These are phyloP conservation scores for Sicus ferrugineus DNA, from an alignment of 2,888 invertebrate genomes.

Conservation along the genomic window DNA sequence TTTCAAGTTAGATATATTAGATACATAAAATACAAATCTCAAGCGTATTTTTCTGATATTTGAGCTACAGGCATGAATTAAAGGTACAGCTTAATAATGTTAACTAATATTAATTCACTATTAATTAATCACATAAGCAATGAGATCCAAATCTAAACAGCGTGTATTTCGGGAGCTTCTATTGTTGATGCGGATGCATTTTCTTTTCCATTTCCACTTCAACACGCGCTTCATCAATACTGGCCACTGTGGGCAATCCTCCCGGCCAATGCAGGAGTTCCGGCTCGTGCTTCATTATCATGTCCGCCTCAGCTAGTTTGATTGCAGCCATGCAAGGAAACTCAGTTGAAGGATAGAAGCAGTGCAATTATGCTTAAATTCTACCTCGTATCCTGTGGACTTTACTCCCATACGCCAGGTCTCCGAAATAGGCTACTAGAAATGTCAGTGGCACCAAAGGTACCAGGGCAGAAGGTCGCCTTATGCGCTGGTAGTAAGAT, in stretches of 20 bases:
- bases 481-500: conserved; percentile 70
- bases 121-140: no score
- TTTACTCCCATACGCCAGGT: conserved; percentile 81
- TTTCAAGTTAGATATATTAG: no score
- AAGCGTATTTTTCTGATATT: no score
- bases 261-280: conserved; percentile 76
- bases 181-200: conserved; percentile 70
- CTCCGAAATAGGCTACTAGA: conserved; percentile 75
- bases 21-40: no score
- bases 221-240: conserved; percentile 73
- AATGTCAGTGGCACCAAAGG: conserved; percentile 79
- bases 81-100: no score
- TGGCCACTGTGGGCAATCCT: conserved; percentile 77
- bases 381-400: conserved; percentile 77
- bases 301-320: conserved; percentile 75
- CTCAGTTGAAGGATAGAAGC: conserved; percentile 21
- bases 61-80: no score
- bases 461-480: conserved; percentile 69
- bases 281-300: conserved; percentile 78
- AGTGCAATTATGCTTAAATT: neutral
- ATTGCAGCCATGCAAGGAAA: conserved; percentile 9
- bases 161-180: conserved; percentile 37
- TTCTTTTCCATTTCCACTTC: conserved; percentile 72
- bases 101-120: no score
- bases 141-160: neutral